Evolutionary conservation across 64 coral and sea anemone genomes (phyloP), one percentile per base, ranked within the genome.

Genomic region (Montipora efflorescens): DNA sequence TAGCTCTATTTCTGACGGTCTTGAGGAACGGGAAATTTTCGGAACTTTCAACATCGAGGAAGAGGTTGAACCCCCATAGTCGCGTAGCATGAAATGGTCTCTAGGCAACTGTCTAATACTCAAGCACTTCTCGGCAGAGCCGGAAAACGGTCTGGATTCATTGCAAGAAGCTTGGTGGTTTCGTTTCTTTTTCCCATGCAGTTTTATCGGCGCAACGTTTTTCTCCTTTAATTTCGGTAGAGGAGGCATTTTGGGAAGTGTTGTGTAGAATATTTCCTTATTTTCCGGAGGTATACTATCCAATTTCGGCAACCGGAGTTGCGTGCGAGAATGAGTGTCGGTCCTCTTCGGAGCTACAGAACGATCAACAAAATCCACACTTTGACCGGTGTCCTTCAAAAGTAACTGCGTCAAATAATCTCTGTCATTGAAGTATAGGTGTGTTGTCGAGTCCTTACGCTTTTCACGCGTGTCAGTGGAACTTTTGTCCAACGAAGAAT

Each of bases 241-340:
- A 1, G 91, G 51, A 46, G 92, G 83, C 81, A 88, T 80, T 80
- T 78, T 79, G 9, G 92, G 92, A 46, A 93, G 77, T 25, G 75
- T 58, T 22, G 92, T 93, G 14, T 93, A 93, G 72, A 93, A 93
- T 87, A 93, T 93, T 44, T 85, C 75, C 70, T 93, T 93, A 81
- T 93, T 93, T 71, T 59, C 76, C 72, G 75, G 47, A 12, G 92
- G 75, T 87, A 93, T 93, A 13, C 75, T 67, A 2, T 80, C 91
- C 48, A 93, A 76, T 88, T 80, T 93, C 8, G 92, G 92, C 11
- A 93, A 19, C 16, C 75, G 62, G 0, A 93, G 84, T 89, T 76
- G 72, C 18, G 72, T 59, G 14, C 87, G 72, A 77, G 47, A 16
- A 11, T 19, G 18, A 4, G 51, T 52, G 76, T 77, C 18, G 13